These are phyloP conservation scores for Pseudoatta argentina DNA, from an alignment of 1,140 invertebrate genomes.

Conservation along the genomic window DNA sequence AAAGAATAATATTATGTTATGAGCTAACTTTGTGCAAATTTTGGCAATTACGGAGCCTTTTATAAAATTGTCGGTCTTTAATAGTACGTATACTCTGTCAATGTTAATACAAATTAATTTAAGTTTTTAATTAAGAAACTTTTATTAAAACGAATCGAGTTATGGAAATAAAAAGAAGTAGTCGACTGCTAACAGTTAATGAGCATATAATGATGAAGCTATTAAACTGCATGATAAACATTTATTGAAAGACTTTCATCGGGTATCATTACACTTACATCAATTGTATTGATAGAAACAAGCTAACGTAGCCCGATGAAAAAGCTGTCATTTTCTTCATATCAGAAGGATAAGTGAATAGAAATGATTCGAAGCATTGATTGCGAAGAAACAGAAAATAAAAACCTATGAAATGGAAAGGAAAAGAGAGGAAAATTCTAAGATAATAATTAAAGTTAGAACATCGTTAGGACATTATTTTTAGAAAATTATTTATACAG, in stretches of 20 bases:
- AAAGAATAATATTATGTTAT: too few species aligned
- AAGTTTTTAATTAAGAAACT: background rate
- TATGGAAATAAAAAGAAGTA: background rate
- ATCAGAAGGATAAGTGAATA: background rate
- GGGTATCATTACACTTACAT: constrained; percentile 17
- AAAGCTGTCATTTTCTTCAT: constrained; percentile 12
- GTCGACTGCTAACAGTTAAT: background rate
- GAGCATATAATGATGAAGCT: background rate
- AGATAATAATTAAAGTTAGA: background rate
- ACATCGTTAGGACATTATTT: background rate
- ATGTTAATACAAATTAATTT: background rate
- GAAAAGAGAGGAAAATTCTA: too few species aligned
- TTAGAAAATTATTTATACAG: background rate
- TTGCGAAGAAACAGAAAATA: background rate
- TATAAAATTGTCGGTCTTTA: background rate
- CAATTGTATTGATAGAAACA: background rate
- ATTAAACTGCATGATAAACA: constrained; percentile 17
- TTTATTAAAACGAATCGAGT: background rate
- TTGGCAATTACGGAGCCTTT: background rate
- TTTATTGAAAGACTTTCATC: background rate
- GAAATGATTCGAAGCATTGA: background rate
- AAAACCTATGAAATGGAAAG: background rate
- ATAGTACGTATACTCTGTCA: background rate
- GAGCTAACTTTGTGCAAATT: background rate
- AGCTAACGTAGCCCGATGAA: background rate